Base-by-base conservation (phyloP, 2,797 vertebrate species). In the Malurus splendens region DNA sequence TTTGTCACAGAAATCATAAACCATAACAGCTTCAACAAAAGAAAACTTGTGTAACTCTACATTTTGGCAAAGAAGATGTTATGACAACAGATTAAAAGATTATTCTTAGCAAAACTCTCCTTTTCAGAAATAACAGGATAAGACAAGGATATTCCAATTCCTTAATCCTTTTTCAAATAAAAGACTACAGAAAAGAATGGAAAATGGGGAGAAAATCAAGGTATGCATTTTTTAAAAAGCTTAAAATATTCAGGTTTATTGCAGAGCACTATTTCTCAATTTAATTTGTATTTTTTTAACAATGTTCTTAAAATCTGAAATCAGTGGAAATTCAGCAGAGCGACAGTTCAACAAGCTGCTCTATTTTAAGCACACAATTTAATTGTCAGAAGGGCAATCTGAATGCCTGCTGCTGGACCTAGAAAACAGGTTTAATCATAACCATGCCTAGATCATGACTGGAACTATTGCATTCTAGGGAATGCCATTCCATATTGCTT, bases 41-140 rank as follows among this genome's bases (percentile, higher is more conserved):
- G 70, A 85, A 76, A 81, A 90, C 27, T 64, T 52, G 10, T 27
- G 2, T 67, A 78, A 83, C 61, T 75, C 70, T 61, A 32, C 25
- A 73, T 32, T 82, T 89, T 71, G 32, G 30, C 33, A 70, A 73
- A 89, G 73, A 87, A 78, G 52, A 38, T 87, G 45, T 64, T 87
- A 79, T 39, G 48, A 83, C 59, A 93, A 66, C 60, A 87, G 87
- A 91, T 89, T 92, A 92, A 76, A 82, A 70, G 50, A 47, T 66
- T 94, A 90, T 81, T 94, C 70, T 89, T 89, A 90, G 92, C 10
- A 87, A 90, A 91, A 79, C 23, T 81, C 47, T 67, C 44, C 44
- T 85, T 92, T 93, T 75, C 86, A 83, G 42, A 91, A 92, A 91
- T 86, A 94, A 92, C 2, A 87, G 76, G 89, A 83, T 89, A 81